phyloP scores from a whole-genome alignment of 2,113 vertebrate genomes.

The Syngnathus floridae region DNA sequence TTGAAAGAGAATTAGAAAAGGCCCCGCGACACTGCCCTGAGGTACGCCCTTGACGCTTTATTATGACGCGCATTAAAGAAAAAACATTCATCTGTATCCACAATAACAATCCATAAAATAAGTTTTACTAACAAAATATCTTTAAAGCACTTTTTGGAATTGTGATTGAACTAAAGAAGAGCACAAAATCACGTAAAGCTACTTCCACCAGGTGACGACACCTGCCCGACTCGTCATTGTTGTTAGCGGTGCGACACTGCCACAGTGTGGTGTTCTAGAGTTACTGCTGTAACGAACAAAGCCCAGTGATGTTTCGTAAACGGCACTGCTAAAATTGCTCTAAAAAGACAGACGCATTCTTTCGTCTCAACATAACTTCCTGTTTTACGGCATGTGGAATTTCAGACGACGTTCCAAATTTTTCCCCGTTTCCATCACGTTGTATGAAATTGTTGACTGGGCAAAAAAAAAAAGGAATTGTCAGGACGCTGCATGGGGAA shows the following conservation, averaged over 20 bases:
- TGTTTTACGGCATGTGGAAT: neutral
- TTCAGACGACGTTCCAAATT: neutral
- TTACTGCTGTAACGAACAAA: neutral
- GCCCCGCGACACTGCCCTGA: neutral
- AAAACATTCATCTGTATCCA: neutral
- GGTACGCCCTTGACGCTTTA: neutral
- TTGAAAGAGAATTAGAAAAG: neutral
- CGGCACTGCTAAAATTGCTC: neutral
- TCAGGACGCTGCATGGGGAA: slow-evolving; percentile 97
- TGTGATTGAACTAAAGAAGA: too few relatives aligned
- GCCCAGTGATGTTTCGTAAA: neutral
- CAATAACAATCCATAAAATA: neutral
- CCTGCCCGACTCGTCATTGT: neutral
- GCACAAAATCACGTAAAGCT: too few relatives aligned
- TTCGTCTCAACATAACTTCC: neutral
- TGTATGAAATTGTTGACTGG: slow-evolving; percentile 99
- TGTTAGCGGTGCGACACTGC: neutral
- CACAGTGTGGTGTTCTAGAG: neutral
- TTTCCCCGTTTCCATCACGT: slow-evolving; percentile 89
- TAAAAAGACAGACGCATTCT: neutral
- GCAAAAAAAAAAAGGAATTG: slow-evolving; percentile 95
- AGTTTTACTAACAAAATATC: neutral
- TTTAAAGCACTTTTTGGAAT: neutral
- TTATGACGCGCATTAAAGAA: neutral
- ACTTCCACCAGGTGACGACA: too few relatives aligned